Evolutionary conservation across 2,888 invertebrate species (phyloP).

Genomic region (Blastobasis lacticolella): DNA sequence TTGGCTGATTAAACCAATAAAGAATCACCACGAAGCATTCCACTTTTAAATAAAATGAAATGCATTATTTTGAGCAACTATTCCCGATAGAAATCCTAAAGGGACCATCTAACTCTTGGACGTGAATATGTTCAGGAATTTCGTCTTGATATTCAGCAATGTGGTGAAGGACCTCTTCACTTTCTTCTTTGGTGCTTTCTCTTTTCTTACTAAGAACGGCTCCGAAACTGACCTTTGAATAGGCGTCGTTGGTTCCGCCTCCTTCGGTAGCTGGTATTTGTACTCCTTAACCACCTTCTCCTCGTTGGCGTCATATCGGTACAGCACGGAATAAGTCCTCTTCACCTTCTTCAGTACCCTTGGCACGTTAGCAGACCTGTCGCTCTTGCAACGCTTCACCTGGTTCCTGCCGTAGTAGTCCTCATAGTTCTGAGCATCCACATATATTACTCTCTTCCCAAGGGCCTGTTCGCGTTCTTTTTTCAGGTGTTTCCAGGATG

Average conservation of each 20-base stretch:
- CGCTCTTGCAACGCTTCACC: constrained; percentile 66
- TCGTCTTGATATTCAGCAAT: constrained; percentile 60
- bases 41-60: constrained; percentile 30
- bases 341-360: constrained; percentile 57
- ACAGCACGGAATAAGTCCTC: constrained; percentile 61
- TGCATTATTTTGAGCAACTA: constrained; percentile 67
- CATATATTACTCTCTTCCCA: constrained; percentile 59
- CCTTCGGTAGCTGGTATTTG: constrained; percentile 55
- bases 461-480: constrained; percentile 65
- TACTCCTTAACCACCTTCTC: constrained; percentile 67
- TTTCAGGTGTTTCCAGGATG: constrained; percentile 67
- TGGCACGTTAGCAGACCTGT: constrained; percentile 44
- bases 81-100: constrained; percentile 20
- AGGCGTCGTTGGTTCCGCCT: constrained; percentile 21
- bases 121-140: constrained; percentile 62
- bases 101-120: constrained; percentile 47
- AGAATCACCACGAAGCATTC: not conserved
- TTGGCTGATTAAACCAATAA: not conserved
- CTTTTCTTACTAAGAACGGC: constrained; percentile 47
- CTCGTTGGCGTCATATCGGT: constrained; percentile 61
- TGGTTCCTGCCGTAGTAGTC: constrained; percentile 64
- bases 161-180: constrained; percentile 65
- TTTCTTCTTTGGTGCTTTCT: constrained; percentile 56
- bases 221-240: constrained; percentile 57
- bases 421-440: constrained; percentile 57